Conservation (phyloP, 2,113 vertebrate genomes). For the Reinhardtius hippoglossoides region DNA sequence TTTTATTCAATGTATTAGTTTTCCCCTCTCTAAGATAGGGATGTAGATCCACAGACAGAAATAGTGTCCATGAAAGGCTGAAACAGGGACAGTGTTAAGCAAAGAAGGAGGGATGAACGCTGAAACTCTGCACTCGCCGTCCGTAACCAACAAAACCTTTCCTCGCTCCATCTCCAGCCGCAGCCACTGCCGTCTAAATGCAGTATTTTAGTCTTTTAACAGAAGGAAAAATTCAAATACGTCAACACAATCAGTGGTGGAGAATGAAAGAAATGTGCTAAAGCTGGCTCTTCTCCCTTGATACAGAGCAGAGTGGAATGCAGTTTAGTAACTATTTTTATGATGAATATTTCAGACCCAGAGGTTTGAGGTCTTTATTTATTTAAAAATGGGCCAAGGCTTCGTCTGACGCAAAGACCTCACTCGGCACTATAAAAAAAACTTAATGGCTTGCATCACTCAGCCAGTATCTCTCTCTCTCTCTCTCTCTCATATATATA, state of each 20-base stretch:
- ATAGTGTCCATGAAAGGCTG: constrained; percentile 26
- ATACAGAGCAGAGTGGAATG: constrained; percentile 23
- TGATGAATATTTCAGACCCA: constrained; percentile 78
- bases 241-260: constrained; percentile 1
- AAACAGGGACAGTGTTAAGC: constrained; percentile 12
- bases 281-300: constrained; percentile 38
- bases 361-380: constrained; percentile 73
- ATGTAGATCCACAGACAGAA: constrained; percentile 32
- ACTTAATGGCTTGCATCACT: constrained; percentile 46
- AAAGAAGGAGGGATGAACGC: constrained; percentile 18
- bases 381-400: constrained; percentile 71
- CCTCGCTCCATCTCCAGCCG: background rate
- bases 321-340: constrained; percentile 65
- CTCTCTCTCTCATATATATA: background rate
- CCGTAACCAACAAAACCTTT: background rate
- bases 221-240: constrained; percentile 26
- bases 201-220: constrained; percentile 2
- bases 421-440: constrained; percentile 54
- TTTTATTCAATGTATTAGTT: constrained; percentile 40
- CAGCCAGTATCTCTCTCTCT: constrained; percentile 4
- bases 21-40: constrained; percentile 17
- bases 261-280: constrained; percentile 21
- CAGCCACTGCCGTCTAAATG: background rate
- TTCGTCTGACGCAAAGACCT: constrained; percentile 69
- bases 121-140: background rate